Percentiles rank a stretch among this genome's conserved stretches.
Evolutionary conservation across 2,888 invertebrate genomes (phyloP).

Genomic region (Scaptomyza cyrtandrae): DNA sequence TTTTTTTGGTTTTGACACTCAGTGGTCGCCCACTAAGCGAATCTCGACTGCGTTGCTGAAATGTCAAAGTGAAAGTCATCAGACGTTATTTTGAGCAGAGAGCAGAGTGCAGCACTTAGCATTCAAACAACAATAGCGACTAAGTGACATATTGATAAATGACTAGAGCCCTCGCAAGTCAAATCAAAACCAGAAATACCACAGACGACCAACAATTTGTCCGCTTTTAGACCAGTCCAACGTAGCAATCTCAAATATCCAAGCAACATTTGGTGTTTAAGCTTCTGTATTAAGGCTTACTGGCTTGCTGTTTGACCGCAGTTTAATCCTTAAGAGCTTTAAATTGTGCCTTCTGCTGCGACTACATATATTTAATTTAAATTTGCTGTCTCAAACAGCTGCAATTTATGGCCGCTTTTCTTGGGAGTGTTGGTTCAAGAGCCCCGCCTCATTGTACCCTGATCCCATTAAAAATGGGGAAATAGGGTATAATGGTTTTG

Average conservation of each 20-base stretch:
- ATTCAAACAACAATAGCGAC: conserved; percentile 48
- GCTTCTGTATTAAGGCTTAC: conserved; percentile 34
- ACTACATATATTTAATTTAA: conserved; percentile 44
- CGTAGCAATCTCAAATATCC: conserved; percentile 30
- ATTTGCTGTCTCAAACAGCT: conserved; percentile 54
- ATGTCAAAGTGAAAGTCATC: conserved; percentile 52
- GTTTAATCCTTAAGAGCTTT: conserved; percentile 22
- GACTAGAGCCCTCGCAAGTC: conserved; percentile 31
- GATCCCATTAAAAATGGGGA: too few species aligned
- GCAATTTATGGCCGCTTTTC: conserved; percentile 47
- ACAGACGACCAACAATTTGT: conserved; percentile 44
- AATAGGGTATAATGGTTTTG: too few species aligned
- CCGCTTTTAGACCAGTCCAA: conserved; percentile 5
- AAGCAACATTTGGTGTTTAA: conserved; percentile 39
- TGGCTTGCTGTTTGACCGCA: conserved; percentile 10
- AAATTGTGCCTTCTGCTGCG: conserved; percentile 28
- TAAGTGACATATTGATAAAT: conserved; percentile 74
- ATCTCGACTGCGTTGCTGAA: conserved; percentile 27
- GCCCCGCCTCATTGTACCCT: conserved; percentile 1
- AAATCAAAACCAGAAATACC: conserved; percentile 47
- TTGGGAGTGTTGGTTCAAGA: neutral
- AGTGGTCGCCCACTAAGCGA: conserved; percentile 32
- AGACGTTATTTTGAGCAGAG: conserved; percentile 28
- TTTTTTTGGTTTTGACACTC: conserved; percentile 9
- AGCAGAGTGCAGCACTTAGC: conserved; percentile 37